Evolutionary conservation across 2,113 vertebrate genomes (phyloP).

Genomic region (Lophura nycthemera): DNA sequence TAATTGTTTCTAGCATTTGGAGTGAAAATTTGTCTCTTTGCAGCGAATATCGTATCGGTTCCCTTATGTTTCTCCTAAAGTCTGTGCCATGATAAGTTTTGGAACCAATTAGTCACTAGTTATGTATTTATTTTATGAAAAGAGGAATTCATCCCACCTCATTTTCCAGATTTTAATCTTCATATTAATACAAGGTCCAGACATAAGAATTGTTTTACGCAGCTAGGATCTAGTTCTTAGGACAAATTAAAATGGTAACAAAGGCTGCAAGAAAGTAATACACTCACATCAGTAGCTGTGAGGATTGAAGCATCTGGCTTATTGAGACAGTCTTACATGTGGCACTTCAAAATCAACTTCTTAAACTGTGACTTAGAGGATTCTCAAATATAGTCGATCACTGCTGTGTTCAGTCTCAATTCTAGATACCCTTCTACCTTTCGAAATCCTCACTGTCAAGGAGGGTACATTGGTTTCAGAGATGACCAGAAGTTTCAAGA

Average conservation of each 20-base stretch:
- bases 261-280: neutral
- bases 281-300: fast-evolving
- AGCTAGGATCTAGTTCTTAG: neutral
- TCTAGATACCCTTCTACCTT: neutral
- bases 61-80: neutral
- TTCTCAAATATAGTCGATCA: neutral
- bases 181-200: neutral
- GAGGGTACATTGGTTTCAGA: fast-evolving
- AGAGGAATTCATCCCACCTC: neutral
- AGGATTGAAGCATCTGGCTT: neutral
- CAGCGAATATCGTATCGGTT: neutral
- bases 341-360: fast-evolving
- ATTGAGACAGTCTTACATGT: neutral
- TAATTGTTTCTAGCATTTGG: neutral
- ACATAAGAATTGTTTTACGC: neutral
- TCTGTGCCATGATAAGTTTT: neutral
- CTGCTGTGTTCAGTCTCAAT: neutral
- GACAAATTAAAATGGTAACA: neutral
- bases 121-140: neutral
- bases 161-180: neutral
- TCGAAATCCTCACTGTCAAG: neutral
- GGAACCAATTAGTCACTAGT: too few relatives aligned
- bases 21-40: neutral
- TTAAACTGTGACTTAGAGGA: neutral
- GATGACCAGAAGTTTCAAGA: neutral